Percentiles rank a stretch among this genome's conserved stretches.
These are phyloP conservation scores for Drosophila quasianomalipes DNA, from an alignment of 2,888 invertebrate genomes.

Conservation along the genomic window DNA sequence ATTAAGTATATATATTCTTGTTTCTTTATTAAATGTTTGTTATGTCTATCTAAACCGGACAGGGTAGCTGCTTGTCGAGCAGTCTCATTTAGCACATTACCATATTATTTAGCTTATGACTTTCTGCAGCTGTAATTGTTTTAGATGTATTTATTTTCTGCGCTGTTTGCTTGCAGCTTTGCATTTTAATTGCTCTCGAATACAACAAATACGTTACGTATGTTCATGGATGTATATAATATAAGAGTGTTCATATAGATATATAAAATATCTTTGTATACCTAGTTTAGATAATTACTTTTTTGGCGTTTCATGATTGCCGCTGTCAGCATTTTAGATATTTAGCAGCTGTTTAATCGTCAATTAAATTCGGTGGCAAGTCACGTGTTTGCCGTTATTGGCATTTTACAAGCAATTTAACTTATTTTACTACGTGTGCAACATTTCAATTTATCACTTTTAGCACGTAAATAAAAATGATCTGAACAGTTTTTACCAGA, in stretches of 20 bases:
- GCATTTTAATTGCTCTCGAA: conserved; percentile 34
- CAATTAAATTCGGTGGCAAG: conserved; percentile 23
- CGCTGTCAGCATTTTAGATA: conserved; percentile 26
- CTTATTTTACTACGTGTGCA: conserved; percentile 39
- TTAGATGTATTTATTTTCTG: conserved; percentile 3
- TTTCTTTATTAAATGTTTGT: background rate
- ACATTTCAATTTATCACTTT: conserved; percentile 21
- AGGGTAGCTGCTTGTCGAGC: conserved; percentile 3
- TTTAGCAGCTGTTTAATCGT: conserved; percentile 21
- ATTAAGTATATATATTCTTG: background rate
- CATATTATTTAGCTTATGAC: background rate
- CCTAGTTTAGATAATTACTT: conserved; percentile 51
- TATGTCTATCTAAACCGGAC: background rate
- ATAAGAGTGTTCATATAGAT: background rate
- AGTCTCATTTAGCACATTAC: background rate
- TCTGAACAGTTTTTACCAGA: background rate
- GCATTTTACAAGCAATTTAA: conserved; percentile 44
- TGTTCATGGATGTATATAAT: background rate
- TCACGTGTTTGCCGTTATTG: conserved; percentile 51
- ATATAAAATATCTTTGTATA: background rate
- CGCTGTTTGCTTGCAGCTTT: conserved; percentile 13
- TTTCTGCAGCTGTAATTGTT: conserved; percentile 13
- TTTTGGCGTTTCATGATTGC: conserved; percentile 48
- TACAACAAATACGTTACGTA: background rate
- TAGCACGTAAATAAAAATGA: conserved; percentile 2